Conservation (phyloP, 2,113 vertebrate genomes). For the Pipa parva region DNA sequence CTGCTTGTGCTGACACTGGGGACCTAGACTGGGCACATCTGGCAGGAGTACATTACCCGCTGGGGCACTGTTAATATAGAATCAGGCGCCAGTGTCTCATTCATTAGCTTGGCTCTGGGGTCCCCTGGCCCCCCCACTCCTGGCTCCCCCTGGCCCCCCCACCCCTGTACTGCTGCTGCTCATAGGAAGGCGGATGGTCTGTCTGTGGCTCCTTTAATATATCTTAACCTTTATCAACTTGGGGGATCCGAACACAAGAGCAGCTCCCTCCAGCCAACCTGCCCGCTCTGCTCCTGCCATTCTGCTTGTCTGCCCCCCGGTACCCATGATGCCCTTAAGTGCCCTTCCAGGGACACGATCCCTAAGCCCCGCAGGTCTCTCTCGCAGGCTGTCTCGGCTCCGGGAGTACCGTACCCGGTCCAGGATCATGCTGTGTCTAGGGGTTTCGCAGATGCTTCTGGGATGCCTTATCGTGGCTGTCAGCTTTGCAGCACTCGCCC, state of each 20-base stretch:
- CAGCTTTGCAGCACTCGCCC: slow-evolving; percentile 92
- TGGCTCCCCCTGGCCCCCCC: no score
- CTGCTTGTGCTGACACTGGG: no score
- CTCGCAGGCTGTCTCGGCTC: slow-evolving; percentile 83
- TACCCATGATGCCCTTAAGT: slow-evolving; percentile 38
- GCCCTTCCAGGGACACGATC: slow-evolving; percentile 67
- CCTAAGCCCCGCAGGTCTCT: slow-evolving; percentile 77
- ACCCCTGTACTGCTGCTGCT: no score
- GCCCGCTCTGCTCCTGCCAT: not conserved
- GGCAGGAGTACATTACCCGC: no score
- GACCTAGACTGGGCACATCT: no score
- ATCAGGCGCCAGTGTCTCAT: no score
- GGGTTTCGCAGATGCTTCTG: slow-evolving; percentile 90
- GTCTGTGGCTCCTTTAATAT: no score
- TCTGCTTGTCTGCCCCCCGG: not conserved
- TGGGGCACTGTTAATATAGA: no score
- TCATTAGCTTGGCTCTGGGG: no score
- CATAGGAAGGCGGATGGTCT: no score
- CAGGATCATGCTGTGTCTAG: slow-evolving; percentile 86
- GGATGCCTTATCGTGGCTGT: slow-evolving; percentile 93
- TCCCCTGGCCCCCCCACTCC: no score
- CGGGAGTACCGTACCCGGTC: slow-evolving; percentile 82
- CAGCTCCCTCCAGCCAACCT: not conserved
- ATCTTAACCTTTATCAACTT: no score
- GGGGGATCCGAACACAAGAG: not conserved